A percentile compares a stretch with the other conserved stretches of the same genome.
Conservation (phyloP, 2,888 invertebrate genomes). For the Microchrysa polita region DNA sequence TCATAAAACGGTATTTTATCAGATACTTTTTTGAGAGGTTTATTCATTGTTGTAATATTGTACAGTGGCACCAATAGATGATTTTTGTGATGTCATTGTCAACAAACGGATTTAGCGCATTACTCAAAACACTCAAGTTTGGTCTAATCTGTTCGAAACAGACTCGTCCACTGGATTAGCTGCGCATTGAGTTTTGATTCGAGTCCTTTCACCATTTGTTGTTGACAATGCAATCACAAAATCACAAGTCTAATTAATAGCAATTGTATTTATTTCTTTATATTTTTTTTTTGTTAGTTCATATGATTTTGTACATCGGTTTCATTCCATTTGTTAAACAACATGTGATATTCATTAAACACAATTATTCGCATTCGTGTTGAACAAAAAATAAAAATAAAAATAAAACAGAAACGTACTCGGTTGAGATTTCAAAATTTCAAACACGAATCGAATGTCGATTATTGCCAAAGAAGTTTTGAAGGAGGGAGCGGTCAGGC, state of each 20-base stretch:
- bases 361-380: slow-evolving; percentile 23
- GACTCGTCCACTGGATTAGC: not conserved
- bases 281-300: slow-evolving; percentile 35
- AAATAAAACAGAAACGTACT: too few relatives aligned
- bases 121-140: not conserved
- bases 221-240: slow-evolving; percentile 33
- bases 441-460: too few relatives aligned
- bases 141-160: not conserved
- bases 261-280: too few relatives aligned
- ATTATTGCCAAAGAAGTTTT: too few relatives aligned
- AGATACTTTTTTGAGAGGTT: slow-evolving; percentile 38
- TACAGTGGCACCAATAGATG: slow-evolving; percentile 30
- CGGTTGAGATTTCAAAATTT: too few relatives aligned
- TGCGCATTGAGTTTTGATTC: too few relatives aligned
- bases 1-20: slow-evolving; percentile 39
- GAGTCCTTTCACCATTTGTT: too few relatives aligned
- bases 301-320: slow-evolving; percentile 43
- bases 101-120: not conserved
- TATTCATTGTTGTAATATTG: slow-evolving; percentile 38
- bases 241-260: slow-evolving; percentile 8
- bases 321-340: slow-evolving; percentile 39
- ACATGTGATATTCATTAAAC: slow-evolving; percentile 33
- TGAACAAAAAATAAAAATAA: too few relatives aligned
- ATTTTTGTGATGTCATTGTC: slow-evolving; percentile 35
- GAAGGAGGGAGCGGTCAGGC: too few relatives aligned